Conservation (phyloP, 2,113 vertebrate genomes). For the Osmerus eperlanus region DNA sequence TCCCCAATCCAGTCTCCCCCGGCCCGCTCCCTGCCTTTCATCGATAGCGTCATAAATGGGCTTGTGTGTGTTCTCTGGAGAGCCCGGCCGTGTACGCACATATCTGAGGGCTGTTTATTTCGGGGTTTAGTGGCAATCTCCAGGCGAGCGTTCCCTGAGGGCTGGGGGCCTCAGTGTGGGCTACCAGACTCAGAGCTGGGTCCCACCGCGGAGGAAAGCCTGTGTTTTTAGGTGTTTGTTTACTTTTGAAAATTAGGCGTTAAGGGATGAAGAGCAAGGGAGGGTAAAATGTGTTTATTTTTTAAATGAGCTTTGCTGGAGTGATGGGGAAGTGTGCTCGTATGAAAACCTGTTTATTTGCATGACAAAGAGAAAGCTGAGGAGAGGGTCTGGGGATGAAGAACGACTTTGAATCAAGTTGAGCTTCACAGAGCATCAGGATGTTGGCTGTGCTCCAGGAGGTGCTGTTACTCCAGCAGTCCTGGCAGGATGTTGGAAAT, state of each 20-base stretch:
- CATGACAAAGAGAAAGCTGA: background rate
- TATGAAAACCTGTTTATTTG: constrained; percentile 5
- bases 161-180: background rate
- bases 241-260: constrained; percentile 37
- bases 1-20: no score
- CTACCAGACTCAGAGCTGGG: background rate
- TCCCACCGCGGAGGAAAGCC: constrained; percentile 32
- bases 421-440: no score
- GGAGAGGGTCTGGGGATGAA: background rate
- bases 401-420: background rate
- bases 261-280: constrained; percentile 5
- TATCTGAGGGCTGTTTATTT: constrained; percentile 72
- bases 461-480: no score
- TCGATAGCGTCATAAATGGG: constrained; percentile 43
- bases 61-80: constrained; percentile 40
- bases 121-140: constrained; percentile 42
- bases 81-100: constrained; percentile 59
- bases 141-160: constrained; percentile 34
- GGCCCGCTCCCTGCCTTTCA: constrained; percentile 25
- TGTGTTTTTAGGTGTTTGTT: constrained; percentile 44
- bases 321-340: background rate
- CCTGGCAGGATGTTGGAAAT: no score
- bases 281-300: background rate
- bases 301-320: background rate
- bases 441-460: no score